Evolutionary conservation across 2,797 vertebrate genomes (phyloP).

Genomic region (Crocodylus rhombifer): DNA sequence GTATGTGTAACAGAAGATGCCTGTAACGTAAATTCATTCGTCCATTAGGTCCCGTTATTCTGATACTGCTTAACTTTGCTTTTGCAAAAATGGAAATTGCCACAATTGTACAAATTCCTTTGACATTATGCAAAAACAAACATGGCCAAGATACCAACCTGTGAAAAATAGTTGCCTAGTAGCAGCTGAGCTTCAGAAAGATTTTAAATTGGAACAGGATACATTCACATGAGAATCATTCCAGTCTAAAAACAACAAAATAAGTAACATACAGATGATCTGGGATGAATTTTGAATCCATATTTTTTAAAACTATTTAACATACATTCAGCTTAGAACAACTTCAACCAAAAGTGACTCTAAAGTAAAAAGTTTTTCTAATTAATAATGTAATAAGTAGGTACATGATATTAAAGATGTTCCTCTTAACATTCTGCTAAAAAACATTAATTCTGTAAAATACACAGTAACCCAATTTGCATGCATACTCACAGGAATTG

Average conservation of each 20-base stretch:
- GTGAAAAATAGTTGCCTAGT: background rate
- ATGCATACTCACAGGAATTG: background rate
- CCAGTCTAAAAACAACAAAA: background rate
- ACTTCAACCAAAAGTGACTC: background rate
- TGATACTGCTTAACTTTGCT: background rate
- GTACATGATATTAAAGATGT: background rate
- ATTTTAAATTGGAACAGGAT: background rate
- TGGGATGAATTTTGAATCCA: background rate
- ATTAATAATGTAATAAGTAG: accelerated
- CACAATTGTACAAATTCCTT: background rate
- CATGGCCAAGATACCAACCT: background rate
- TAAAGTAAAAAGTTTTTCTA: background rate
- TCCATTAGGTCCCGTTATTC: accelerated
- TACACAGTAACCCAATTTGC: background rate
- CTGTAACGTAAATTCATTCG: background rate
- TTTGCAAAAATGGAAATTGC: background rate
- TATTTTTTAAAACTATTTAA: background rate
- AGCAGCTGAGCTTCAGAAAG: background rate
- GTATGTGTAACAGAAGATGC: background rate
- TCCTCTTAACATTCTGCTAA: background rate
- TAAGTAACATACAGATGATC: background rate
- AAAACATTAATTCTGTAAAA: background rate
- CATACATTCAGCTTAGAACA: background rate
- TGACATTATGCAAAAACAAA: background rate
- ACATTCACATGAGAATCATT: background rate